Base-by-base conservation (phyloP, 2,888 invertebrate genomes). In the Megamerina dolium region DNA sequence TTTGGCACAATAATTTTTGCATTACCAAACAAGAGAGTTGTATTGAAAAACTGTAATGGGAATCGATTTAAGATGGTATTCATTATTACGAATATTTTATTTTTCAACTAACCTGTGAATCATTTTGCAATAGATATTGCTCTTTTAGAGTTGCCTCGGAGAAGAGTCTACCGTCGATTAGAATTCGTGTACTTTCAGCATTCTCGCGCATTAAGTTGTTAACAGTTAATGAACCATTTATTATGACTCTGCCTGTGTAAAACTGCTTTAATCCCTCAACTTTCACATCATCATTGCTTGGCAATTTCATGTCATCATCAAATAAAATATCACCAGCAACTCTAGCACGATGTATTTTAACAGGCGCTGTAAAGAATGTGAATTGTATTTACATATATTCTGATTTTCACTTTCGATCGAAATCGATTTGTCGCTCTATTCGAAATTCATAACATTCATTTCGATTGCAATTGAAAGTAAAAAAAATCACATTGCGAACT, bases 21-120 rank as follows among this genome's bases (percentile, higher is more conserved):
- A 42, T 59, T 48, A 1, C 53, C 59, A 40, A 69, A 63, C 2
- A 26, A 14, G 4, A 52, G 33, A 1, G 60, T 38, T 0, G 31
- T 18, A 3, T 41, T 40, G 2, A 67, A 49, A 5, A 51, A 47
- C 66, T 66, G 23, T 16, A 27, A 23, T 8, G 10, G 23, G 10
- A 23, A 10, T n/a, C n/a, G n/a, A n/a, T n/a, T n/a, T n/a, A n/a
- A n/a, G n/a, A n/a, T n/a, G n/a, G n/a, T n/a, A n/a, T n/a, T n/a
- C n/a, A n/a, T n/a, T n/a, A n/a, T n/a, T n/a, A n/a, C n/a, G n/a
- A n/a, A n/a, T n/a, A n/a, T n/a, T n/a, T n/a, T n/a, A n/a, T n/a
- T n/a, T n/a, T n/a, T n/a, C n/a, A n/a, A n/a, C n/a, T n/a, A n/a
- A 69, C 68, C 60, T 68, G 68, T 4, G 53, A 26, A 18, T 49